Conservation (phyloP, 53 echinoderm and acorn worm genomes). For the Actinopyga echinites region DNA sequence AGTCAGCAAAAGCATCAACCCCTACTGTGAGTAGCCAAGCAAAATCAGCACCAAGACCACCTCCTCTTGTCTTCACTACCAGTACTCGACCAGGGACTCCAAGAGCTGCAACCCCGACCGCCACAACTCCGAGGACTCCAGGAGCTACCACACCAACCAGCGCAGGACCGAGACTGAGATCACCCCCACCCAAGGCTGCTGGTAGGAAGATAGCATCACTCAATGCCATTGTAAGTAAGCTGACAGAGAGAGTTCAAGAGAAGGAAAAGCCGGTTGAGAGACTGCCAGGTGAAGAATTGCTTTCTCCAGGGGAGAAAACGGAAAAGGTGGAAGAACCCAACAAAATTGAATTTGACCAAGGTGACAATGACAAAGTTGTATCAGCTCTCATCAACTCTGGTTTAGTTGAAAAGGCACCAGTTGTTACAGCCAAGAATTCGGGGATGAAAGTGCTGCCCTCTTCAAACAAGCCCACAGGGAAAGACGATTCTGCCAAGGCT, state of each 20-base stretch:
- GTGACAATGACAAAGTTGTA: slow-evolving; percentile 32
- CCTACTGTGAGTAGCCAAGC: not conserved
- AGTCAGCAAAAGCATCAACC: slow-evolving; percentile 9
- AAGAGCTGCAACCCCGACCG: not conserved
- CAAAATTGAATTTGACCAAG: slow-evolving; percentile 20
- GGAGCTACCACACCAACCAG: slow-evolving; percentile 45
- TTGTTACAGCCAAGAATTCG: slow-evolving; percentile 29
- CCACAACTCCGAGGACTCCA: slow-evolving; percentile 45
- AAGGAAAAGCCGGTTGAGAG: not conserved
- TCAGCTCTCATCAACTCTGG: slow-evolving; percentile 12
- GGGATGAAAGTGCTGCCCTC: not conserved
- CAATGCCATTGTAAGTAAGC: slow-evolving; percentile 67
- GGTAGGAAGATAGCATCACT: slow-evolving; percentile 54
- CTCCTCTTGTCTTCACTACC: slow-evolving; percentile 6
- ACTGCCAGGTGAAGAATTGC: slow-evolving; percentile 19
- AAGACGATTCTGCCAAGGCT: slow-evolving; percentile 38
- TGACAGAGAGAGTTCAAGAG: slow-evolving; percentile 41
- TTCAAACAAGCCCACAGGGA: not conserved
- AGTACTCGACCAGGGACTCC: not conserved
- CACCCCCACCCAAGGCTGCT: slow-evolving; percentile 19
- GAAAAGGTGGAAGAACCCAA: slow-evolving; percentile 28
- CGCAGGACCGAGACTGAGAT: slow-evolving; percentile 59
- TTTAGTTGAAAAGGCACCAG: slow-evolving; percentile 27
- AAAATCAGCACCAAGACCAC: not conserved
- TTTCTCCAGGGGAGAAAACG: not conserved